A percentile compares a stretch with the other conserved stretches of the same genome.
These are phyloP conservation scores for Rhodeus uyekii DNA, from an alignment of 2,797 vertebrate genomes.

Conservation along the genomic window DNA sequence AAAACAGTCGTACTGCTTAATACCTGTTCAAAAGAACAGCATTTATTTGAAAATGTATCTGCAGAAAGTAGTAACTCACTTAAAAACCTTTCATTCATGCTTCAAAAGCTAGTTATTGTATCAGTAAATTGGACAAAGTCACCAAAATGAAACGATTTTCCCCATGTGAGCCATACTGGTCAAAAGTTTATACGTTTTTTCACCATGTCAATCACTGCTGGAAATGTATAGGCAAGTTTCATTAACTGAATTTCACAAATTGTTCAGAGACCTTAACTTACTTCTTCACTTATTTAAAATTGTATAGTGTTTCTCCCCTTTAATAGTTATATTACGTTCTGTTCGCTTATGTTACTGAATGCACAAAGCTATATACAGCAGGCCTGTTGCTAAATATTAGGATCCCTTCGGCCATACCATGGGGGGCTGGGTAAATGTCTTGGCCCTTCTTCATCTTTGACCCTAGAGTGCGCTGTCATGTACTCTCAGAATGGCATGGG, in stretches of 20 bases:
- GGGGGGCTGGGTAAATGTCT: neutral
- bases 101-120: neutral
- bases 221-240: neutral
- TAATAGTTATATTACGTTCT: neutral
- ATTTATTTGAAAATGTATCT: neutral
- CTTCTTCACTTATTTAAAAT: neutral
- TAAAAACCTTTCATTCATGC: neutral
- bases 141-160: no score
- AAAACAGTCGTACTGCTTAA: neutral
- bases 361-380: neutral
- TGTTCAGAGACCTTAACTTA: neutral
- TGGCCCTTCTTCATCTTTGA: conserved; percentile 22
- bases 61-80: neutral
- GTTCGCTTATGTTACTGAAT: neutral
- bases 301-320: neutral
- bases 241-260: neutral
- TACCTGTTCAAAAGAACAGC: neutral
- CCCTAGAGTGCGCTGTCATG: neutral
- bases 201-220: neutral
- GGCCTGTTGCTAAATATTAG: neutral
- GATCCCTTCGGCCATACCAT: neutral
- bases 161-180: no score
- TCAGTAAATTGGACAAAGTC: no score
- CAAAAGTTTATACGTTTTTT: no score
- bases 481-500: conserved; percentile 21